Base-by-base conservation (phyloP, 2,888 invertebrate species). In the Apamea epomidion region DNA sequence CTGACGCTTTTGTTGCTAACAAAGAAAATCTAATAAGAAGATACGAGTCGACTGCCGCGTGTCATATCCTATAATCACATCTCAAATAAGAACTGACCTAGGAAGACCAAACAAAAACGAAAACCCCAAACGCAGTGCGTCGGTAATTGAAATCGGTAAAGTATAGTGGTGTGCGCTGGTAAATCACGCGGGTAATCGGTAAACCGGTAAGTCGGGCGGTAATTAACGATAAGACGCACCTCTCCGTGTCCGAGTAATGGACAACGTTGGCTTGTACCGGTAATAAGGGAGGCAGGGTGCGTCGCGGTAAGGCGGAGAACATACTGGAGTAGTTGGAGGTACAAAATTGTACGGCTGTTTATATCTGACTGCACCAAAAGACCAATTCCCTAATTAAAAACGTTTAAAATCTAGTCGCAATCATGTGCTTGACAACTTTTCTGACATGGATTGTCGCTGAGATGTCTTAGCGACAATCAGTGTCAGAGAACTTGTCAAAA, bases 221-320 rank as follows among this genome's bases (percentile, higher is more conserved):
- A 96, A 96, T 96, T 96, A 96, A 93, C 92, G 95, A 95, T 95
- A 95, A 95, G 94, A 92, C 94, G 93, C 95, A 93, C 94, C 93
- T 93, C 88, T 87, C 92, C 92, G 92, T 93, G 93, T 93, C 92
- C 88, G 90, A 87, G 92, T 94, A 94, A 94, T 93, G 93, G 92
- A 94, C 94, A 92, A 92, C 90, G 89, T 86, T 91, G 88, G 85
- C 85, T 78, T 89, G 90, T 88, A 88, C 86, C 89, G 83, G 90
- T 90, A 91, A 91, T 91, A 91, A 89, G 90, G 90, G 90, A 82
- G 78, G 84, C 78, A 87, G 87, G 87, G 85, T 81, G 78, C 78
- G 62, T 65, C 58, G 51, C 45, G 72, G 64, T 87, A 86, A 84
- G 81, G 87, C 76, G 14, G 68, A 3, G 78, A 14, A 0, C 58